Evolutionary conservation across 1,140 invertebrate genomes (phyloP).

Genomic region (Venustaconcha ellipsiformis): DNA sequence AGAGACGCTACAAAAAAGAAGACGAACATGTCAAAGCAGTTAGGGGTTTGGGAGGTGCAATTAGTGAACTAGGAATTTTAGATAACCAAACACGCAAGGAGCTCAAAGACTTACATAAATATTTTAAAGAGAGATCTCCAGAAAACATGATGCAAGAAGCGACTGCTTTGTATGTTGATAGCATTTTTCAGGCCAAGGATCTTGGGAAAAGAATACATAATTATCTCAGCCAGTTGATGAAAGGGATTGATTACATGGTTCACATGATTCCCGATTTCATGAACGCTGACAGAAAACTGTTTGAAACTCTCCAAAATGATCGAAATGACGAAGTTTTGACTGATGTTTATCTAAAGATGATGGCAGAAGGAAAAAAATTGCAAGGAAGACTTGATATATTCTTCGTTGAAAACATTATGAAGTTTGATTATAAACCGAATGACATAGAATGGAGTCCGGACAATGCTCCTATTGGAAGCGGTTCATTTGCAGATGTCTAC

Average conservation of each 20-base stretch:
- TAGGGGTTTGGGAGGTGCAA: slow-evolving; percentile 44
- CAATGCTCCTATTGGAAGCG: slow-evolving; percentile 43
- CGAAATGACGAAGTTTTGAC: slow-evolving; percentile 37
- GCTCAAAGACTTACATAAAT: slow-evolving; percentile 17
- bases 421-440: slow-evolving; percentile 42
- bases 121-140: neutral
- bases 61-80: slow-evolving; percentile 3
- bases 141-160: slow-evolving; percentile 12
- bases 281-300: slow-evolving; percentile 46
- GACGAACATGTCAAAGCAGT: slow-evolving; percentile 35
- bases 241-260: slow-evolving; percentile 45
- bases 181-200: slow-evolving; percentile 36
- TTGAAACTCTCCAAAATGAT: slow-evolving; percentile 40
- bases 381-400: slow-evolving; percentile 56
- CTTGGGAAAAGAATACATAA: slow-evolving; percentile 37
- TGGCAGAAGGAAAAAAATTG: slow-evolving; percentile 22
- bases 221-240: slow-evolving; percentile 46
- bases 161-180: slow-evolving; percentile 35
- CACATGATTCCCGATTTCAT: slow-evolving; percentile 53
- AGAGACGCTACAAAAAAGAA: slow-evolving; percentile 32
- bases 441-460: slow-evolving; percentile 37
- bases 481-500: slow-evolving; percentile 57
- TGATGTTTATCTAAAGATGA: slow-evolving; percentile 41
- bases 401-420: slow-evolving; percentile 51
- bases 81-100: slow-evolving; percentile 1